Base-by-base conservation (phyloP, 2,888 invertebrate species). In the Cordilura impudica region DNA sequence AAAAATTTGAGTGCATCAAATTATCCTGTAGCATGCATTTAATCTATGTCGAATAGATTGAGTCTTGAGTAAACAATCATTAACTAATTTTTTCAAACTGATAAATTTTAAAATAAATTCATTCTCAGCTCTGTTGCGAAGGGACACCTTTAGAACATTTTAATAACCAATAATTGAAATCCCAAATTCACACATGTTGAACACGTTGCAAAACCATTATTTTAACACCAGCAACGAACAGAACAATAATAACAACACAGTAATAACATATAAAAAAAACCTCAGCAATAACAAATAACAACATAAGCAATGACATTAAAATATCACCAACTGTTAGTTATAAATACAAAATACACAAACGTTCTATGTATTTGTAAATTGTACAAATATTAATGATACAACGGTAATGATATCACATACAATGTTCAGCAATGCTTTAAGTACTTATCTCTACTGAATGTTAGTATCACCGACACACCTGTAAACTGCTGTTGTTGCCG, bases 141-240 rank as follows among this genome's bases (percentile, higher is more conserved):
- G 45, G 23, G 18, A 60, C 56, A 73, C 31, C 26, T 65, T 66
- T 73, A 56, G 66, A 80, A 83, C 83, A 85, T 84, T 87, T 87
- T 85, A 87, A 86, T 84, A 84, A 86, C 85, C 87, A 87, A 87
- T 87, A 87, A 87, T 87, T 87, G 87, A 87, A 87, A 87, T 86
- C 86, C 86, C 83, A 84, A 86, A 84, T 87, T 86, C 83, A 84
- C 76, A 83, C 78, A 81, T 76, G 75, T 81, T 78, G 76, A 77
- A 75, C 83, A 83, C 83, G 83, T 83, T 83, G 81, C 81, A 81
- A 83, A 83, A 66, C 81, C 81, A 83, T 83, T 83, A 83, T 78
- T 83, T 83, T 74, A 71, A 69, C 63, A 70, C 63, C 18, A 69
- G 65, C 51, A 66, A 63, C 14, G 65, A 60, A 3, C 8, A 23